Evolutionary conservation across 2,888 invertebrate species (phyloP).

Genomic region (Pheosia tremula): DNA sequence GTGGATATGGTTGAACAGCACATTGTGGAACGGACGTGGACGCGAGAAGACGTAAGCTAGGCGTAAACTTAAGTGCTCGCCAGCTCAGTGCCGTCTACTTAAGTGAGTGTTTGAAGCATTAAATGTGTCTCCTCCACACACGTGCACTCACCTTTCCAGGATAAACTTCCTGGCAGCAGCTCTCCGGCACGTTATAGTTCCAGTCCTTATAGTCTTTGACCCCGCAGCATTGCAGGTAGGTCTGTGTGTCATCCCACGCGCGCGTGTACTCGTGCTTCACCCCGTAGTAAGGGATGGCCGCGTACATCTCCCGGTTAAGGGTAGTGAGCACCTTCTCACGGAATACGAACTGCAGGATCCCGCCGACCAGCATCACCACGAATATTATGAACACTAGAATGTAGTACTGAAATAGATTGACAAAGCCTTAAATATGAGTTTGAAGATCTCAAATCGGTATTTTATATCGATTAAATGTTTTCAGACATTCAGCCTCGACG

Average conservation of each 20-base stretch:
- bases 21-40: no score
- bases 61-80: no score
- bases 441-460: no score
- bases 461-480: no score
- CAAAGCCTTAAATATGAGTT: neutral
- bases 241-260: slow-evolving; percentile 96
- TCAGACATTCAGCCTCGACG: no score
- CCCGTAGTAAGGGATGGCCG: slow-evolving; percentile 90
- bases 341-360: slow-evolving; percentile 95
- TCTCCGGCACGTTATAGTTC: slow-evolving; percentile 89
- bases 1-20: no score
- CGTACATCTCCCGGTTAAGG: slow-evolving; percentile 91
- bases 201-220: slow-evolving; percentile 91
- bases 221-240: slow-evolving; percentile 93
- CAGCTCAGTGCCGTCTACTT: no score
- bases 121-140: neutral
- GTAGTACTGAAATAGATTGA: slow-evolving; percentile 89
- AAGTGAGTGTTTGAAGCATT: no score
- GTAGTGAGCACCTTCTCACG: slow-evolving; percentile 91
- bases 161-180: slow-evolving; percentile 89
- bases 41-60: no score
- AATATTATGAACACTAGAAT: slow-evolving; percentile 94
- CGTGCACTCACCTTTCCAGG: slow-evolving; percentile 76
- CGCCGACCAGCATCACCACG: slow-evolving; percentile 95
- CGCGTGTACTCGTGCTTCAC: slow-evolving; percentile 88